A percentile compares a stretch with the other conserved stretches of the same genome.
Conservation (phyloP, 2,888 invertebrate genomes). For the Dolichomitus sp. region DNA sequence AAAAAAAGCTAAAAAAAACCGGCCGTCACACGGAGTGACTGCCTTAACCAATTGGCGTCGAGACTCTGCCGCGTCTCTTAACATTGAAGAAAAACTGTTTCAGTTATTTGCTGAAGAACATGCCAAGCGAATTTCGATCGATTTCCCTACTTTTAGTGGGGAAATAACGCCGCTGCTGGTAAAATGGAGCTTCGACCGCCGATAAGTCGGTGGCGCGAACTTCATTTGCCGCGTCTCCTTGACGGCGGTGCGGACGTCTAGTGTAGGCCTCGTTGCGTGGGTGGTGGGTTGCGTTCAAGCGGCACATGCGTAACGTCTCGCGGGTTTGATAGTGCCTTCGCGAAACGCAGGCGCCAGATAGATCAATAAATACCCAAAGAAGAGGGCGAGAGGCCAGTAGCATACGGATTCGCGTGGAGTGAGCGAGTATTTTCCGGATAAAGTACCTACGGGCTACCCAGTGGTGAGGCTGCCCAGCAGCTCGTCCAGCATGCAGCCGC, state of each 20-base stretch:
- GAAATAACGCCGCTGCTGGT: slow-evolving; percentile 23
- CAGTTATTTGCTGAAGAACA: not conserved
- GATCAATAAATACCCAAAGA: slow-evolving; percentile 84
- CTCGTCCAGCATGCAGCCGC: slow-evolving; percentile 91
- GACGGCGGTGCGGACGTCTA: slow-evolving; percentile 17
- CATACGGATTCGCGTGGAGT: slow-evolving; percentile 81
- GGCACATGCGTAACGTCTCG: slow-evolving; percentile 69
- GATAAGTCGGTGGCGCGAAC: slow-evolving; percentile 17
- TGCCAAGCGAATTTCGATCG: not conserved
- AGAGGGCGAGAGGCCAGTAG: slow-evolving; percentile 84
- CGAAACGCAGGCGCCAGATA: slow-evolving; percentile 82
- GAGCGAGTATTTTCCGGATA: slow-evolving; percentile 73
- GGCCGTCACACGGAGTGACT: slow-evolving; percentile 19
- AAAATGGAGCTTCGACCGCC: slow-evolving; percentile 17
- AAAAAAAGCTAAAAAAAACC: slow-evolving; percentile 18
- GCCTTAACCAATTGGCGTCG: not conserved
- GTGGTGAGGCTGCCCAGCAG: slow-evolving; percentile 81
- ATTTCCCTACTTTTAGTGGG: not conserved
- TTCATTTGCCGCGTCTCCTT: not conserved
- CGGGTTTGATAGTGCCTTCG: slow-evolving; percentile 57
- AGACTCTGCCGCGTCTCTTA: too few species aligned
- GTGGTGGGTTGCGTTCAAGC: slow-evolving; percentile 37
- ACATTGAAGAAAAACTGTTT: not conserved
- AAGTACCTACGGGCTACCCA: slow-evolving; percentile 70
- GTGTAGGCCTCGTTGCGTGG: slow-evolving; percentile 27